phyloP scores from a whole-genome alignment of 1,140 invertebrate species.

The Halictus rubicundus region DNA sequence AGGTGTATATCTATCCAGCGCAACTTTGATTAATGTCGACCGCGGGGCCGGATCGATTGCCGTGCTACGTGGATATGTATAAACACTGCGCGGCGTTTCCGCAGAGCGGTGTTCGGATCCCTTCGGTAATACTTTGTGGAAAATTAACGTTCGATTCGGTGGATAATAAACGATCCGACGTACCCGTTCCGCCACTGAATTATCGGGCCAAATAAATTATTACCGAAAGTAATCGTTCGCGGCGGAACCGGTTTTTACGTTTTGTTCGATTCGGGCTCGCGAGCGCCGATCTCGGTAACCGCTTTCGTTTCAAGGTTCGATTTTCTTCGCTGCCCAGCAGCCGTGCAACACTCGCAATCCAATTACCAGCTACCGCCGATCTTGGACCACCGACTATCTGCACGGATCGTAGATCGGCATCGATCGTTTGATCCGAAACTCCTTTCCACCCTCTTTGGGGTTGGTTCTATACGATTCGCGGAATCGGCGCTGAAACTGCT shows the following conservation, averaged over 20 bases:
- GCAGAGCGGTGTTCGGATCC: not conserved
- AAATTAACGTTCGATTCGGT: conserved; percentile 41
- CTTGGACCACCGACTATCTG: not conserved
- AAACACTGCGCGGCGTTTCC: conserved; percentile 8
- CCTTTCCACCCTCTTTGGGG: not conserved
- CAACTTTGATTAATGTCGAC: conserved; percentile 49
- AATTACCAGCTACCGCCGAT: not conserved
- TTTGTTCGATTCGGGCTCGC: conserved; percentile 13
- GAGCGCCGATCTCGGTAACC: not conserved
- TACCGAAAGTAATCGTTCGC: conserved; percentile 30
- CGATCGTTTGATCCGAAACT: not conserved
- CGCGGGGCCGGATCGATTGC: conserved; percentile 48
- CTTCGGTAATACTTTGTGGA: conserved; percentile 29
- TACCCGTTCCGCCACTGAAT: conserved; percentile 17
- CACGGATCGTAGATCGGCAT: not conserved
- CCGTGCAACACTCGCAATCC: not conserved
- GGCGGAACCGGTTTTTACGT: conserved; percentile 31
- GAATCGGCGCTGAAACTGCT: too few relatives aligned
- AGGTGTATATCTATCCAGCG: not conserved
- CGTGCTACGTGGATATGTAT: conserved; percentile 38
- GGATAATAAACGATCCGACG: conserved; percentile 15
- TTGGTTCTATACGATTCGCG: not conserved
- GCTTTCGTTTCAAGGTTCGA: conserved; percentile 29
- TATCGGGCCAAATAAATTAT: conserved; percentile 45
- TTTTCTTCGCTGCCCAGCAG: not conserved